A percentile compares a stretch with the other conserved stretches of the same genome.
Evolutionary conservation across 2,113 vertebrate species (phyloP).

Genomic region (Cyprinodon tularosa): DNA sequence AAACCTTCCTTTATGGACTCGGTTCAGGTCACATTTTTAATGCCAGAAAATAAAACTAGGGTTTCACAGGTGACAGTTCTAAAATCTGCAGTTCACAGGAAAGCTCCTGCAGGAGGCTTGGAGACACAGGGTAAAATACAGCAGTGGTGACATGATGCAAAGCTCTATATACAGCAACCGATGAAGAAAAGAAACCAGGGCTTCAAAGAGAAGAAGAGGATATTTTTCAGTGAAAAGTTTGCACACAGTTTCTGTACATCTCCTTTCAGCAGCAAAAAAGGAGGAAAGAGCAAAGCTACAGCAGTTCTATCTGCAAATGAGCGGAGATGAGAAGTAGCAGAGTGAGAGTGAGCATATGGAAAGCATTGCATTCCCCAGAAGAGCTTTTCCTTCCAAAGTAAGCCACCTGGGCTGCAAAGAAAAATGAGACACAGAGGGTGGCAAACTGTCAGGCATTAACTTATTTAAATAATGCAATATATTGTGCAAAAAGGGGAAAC

Average conservation of each 20-base stretch:
- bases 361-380: conserved; percentile 62
- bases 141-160: conserved; percentile 26
- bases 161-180: conserved; percentile 31
- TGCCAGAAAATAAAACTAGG: conserved; percentile 65
- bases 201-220: conserved; percentile 45
- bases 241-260: conserved; percentile 69
- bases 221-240: conserved; percentile 50
- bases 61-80: conserved; percentile 52
- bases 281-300: conserved; percentile 52
- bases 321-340: conserved; percentile 53
- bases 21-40: conserved; percentile 58
- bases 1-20: conserved; percentile 59
- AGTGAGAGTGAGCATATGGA: conserved; percentile 66
- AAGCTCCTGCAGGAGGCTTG: conserved; percentile 64
- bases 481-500: conserved; percentile 45
- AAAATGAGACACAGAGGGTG: conserved; percentile 56
- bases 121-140: conserved; percentile 63
- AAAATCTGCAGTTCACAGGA: conserved; percentile 55
- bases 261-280: conserved; percentile 26
- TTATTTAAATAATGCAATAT: conserved; percentile 59
- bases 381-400: conserved; percentile 79
- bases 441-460: conserved; percentile 64
- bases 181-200: conserved; percentile 40
- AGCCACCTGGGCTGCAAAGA: conserved; percentile 79
- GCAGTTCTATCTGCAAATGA: conserved; percentile 59